Conservation (phyloP, 1,140 invertebrate genomes). For the Acromyrmex echinatior region DNA sequence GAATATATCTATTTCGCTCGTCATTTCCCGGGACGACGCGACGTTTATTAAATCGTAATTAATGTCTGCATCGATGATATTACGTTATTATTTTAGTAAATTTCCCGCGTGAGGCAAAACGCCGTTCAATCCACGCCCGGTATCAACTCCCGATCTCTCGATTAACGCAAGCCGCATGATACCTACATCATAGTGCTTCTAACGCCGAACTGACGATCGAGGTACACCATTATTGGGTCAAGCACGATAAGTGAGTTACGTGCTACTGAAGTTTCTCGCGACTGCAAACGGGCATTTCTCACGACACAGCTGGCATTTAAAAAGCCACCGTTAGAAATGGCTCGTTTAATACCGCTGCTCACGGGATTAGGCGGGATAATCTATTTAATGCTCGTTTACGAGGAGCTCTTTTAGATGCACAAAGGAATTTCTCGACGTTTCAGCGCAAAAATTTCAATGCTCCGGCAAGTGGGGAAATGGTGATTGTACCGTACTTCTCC, state of each 20-base stretch:
- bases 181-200: slow-evolving; percentile 21
- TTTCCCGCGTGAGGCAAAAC: slow-evolving; percentile 8
- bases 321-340: slow-evolving; percentile 52
- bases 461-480: background rate
- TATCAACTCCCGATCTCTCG: slow-evolving; percentile 47
- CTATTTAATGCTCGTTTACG: slow-evolving; percentile 66
- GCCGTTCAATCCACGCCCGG: background rate
- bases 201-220: slow-evolving; percentile 40
- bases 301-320: slow-evolving; percentile 43
- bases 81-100: slow-evolving; percentile 54
- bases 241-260: slow-evolving; percentile 49
- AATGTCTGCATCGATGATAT: slow-evolving; percentile 19
- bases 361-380: slow-evolving; percentile 62
- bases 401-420: slow-evolving; percentile 9
- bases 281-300: slow-evolving; percentile 54
- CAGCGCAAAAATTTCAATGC: slow-evolving; percentile 63
- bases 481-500: background rate
- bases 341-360: slow-evolving; percentile 67
- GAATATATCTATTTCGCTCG: slow-evolving; percentile 29
- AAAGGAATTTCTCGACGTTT: slow-evolving; percentile 27
- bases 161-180: slow-evolving; percentile 53
- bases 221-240: slow-evolving; percentile 50
- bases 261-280: slow-evolving; percentile 47
- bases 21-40: slow-evolving; percentile 1
- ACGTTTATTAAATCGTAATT: slow-evolving; percentile 61